phyloP scores from a whole-genome alignment of 2,888 invertebrate genomes.

The Amorpha juglandis region DNA sequence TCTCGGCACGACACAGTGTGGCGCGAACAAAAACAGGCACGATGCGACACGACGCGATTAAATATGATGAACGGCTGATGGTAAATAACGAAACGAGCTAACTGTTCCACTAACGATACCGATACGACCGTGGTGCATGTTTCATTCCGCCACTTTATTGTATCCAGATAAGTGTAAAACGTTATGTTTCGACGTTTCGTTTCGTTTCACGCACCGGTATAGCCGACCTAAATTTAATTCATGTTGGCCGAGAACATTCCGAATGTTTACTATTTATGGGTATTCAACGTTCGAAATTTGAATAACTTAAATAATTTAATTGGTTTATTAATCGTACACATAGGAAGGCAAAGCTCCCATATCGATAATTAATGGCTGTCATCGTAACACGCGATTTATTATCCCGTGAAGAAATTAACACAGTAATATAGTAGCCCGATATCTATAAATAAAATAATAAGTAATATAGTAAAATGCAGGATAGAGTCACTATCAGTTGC shows the following conservation, averaged over 20 bases:
- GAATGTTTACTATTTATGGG: neutral
- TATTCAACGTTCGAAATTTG: neutral
- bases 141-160: constrained; percentile 65
- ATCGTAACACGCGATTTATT: no score
- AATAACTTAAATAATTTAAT: neutral
- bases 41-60: constrained; percentile 62
- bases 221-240: constrained; percentile 3
- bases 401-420: no score
- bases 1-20: neutral
- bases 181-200: constrained; percentile 23
- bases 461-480: no score
- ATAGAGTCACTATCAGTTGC: no score
- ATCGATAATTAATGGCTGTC: neutral
- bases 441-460: no score
- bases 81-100: constrained; percentile 66
- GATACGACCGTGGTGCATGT: constrained; percentile 58
- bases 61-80: constrained; percentile 74
- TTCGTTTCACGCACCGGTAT: neutral
- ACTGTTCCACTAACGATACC: constrained; percentile 70
- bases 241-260: neutral
- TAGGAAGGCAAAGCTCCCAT: neutral
- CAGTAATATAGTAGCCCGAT: no score
- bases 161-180: constrained; percentile 49
- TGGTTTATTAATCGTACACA: neutral
- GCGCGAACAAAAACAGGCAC: constrained; percentile 53